Evolutionary conservation across 2,797 vertebrate species (phyloP), one percentile per base, ranked within the genome.

Genomic region (Cirrhinus mrigala): DNA sequence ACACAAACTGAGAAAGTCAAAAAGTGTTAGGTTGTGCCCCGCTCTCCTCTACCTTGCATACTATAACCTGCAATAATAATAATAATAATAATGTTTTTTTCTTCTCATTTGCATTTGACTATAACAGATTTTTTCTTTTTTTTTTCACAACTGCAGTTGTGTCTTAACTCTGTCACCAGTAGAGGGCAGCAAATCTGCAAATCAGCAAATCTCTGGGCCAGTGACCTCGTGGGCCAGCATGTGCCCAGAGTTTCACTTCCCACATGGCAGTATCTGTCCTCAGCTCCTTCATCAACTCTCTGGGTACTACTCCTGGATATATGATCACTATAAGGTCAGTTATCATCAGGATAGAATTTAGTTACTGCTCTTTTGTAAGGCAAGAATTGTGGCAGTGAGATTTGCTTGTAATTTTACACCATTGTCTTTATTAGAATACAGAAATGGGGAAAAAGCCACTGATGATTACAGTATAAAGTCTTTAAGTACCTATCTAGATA

Each of bases 301-400:
- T 98, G 88, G 96, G 97, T 82, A 94, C 94, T 82, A 98, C 97
- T 7, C 97, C 97, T 1, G 97, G 96, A 3, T 98, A 97, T 88
- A 99, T 99, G 97, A 94, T 99, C 89, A 95, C 96, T 77, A 96
- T 99, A 93, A 95, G 97, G 97, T 99, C 91, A 69, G 89, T 91
- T 22, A 15, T 7, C 50, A 46, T 48, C 66, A 40, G 18, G 18
- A 69, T 9, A 9, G 0, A 0, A 66, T 79, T 37, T 37, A 50
- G 1, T 74, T 18, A 33, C 1, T 33, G 20, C 16, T 37, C 6
- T 37, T 12, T 54, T 6, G 50, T 37, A 22, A 76, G 29, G 18
- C 5, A 75, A 75, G 3, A 40, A 40, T 20, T 40, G 20, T n/a
- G 29, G 20, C 12, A 54, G 15, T 33, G 48, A 54, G 5, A 20